phyloP scores from a whole-genome alignment of 2,888 invertebrate species.

The Odontocolon sp. region DNA sequence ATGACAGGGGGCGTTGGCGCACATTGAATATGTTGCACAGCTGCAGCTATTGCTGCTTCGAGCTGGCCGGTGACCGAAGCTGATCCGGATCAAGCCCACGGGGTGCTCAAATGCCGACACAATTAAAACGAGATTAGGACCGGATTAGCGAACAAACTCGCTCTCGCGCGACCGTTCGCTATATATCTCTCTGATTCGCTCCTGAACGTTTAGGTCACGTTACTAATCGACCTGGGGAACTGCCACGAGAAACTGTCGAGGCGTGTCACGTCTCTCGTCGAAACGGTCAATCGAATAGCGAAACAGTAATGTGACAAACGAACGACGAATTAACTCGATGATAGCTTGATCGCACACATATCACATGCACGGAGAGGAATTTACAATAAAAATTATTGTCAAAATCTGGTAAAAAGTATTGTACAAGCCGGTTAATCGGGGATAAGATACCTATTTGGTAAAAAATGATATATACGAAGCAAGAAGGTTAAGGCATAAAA shows the following conservation, averaged over 20 bases:
- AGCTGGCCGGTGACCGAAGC: conserved; percentile 53
- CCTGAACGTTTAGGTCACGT: not conserved
- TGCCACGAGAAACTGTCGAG: conserved; percentile 4
- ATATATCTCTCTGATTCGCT: conserved; percentile 8
- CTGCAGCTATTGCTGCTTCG: conserved; percentile 26
- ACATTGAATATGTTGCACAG: conserved; percentile 40
- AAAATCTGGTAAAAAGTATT: too few species aligned
- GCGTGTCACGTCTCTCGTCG: not conserved
- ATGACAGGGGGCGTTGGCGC: not conserved
- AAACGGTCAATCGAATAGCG: too few species aligned
- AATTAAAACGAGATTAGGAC: conserved; percentile 74
- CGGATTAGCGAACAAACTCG: conserved; percentile 63
- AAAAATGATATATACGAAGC: too few species aligned
- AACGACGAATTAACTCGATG: conserved; percentile 32
- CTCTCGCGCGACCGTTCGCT: conserved; percentile 21
- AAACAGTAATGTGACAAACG: conserved; percentile 41
- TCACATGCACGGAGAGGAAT: not conserved
- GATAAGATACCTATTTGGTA: too few species aligned
- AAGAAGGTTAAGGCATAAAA: too few species aligned
- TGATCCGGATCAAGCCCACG: conserved; percentile 72
- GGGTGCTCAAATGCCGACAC: conserved; percentile 69
- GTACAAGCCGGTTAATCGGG: too few species aligned
- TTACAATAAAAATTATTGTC: too few species aligned
- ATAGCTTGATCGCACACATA: conserved; percentile 5
- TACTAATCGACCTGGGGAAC: conserved; percentile 24